Evolutionary conservation across 2,113 vertebrate genomes (phyloP).

Genomic region (Scopus umbretta): DNA sequence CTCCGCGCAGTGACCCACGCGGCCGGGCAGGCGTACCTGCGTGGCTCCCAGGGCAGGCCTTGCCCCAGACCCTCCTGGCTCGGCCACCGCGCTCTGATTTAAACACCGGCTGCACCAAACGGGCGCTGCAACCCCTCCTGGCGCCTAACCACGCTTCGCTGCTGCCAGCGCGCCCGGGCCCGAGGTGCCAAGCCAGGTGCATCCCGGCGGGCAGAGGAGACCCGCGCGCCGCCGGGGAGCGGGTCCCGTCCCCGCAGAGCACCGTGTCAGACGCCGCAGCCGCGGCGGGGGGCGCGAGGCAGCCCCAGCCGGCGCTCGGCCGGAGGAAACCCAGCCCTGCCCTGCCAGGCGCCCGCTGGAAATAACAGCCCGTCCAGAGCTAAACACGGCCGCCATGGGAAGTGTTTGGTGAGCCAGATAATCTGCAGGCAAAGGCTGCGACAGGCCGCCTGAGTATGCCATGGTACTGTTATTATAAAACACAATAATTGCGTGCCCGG

Average conservation of each 20-base stretch:
- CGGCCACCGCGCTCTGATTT: neutral
- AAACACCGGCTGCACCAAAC: neutral
- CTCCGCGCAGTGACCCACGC: accelerated
- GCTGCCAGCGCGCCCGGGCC: neutral
- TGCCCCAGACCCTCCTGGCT: no score
- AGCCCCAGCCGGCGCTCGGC: neutral
- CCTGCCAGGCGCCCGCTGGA: neutral
- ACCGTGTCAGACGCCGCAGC: neutral
- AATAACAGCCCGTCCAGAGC: neutral
- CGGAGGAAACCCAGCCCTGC: neutral
- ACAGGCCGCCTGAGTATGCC: accelerated
- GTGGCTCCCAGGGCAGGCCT: neutral
- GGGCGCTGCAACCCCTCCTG: neutral
- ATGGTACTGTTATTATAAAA: neutral
- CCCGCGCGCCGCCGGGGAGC: accelerated
- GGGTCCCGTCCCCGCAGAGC: neutral
- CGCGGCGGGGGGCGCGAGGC: neutral
- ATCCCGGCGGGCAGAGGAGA: neutral
- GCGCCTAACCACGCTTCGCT: neutral
- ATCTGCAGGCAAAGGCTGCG: neutral
- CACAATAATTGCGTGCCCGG: neutral
- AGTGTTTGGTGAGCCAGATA: neutral
- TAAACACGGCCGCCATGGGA: neutral
- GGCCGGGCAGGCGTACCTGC: neutral
- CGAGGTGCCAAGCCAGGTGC: neutral